These are phyloP conservation scores for Melangyna quadrimaculata DNA, from an alignment of 2,888 invertebrate genomes.

Conservation along the genomic window DNA sequence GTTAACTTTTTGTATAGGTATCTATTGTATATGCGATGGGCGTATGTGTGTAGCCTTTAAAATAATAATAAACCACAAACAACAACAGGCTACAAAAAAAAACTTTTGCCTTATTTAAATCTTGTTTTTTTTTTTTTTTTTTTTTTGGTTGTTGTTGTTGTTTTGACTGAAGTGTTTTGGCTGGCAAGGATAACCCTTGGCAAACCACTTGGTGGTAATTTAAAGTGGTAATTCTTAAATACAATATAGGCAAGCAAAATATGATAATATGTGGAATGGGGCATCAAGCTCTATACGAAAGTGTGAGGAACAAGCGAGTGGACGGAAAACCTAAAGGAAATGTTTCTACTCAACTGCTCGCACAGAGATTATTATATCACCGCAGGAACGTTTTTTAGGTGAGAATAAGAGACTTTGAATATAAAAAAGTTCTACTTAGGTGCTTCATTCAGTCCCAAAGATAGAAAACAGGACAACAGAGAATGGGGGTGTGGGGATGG, in stretches of 20 bases:
- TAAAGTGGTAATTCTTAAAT: slow-evolving; percentile 65
- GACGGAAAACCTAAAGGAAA: not conserved
- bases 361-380: slow-evolving; percentile 58
- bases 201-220: slow-evolving; percentile 71
- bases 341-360: slow-evolving; percentile 33
- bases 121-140: slow-evolving; percentile 12
- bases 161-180: slow-evolving; percentile 32
- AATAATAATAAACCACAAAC: not conserved
- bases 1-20: not conserved
- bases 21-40: too few species aligned
- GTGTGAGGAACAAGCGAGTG: not conserved
- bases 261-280: not conserved
- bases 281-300: not conserved
- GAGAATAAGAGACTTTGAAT: slow-evolving; percentile 30
- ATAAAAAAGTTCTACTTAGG: slow-evolving; percentile 46
- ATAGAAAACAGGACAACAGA: not conserved
- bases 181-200: slow-evolving; percentile 60
- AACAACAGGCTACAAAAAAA: slow-evolving; percentile 24
- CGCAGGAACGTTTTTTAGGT: slow-evolving; percentile 51
- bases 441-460: slow-evolving; percentile 22
- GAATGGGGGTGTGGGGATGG: too few species aligned
- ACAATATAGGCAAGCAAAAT: slow-evolving; percentile 60
- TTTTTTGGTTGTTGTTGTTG: not conserved
- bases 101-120: slow-evolving; percentile 32
- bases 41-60: not conserved